Conservation (phyloP, 2,113 vertebrate genomes). For the Sphyrna mokarran region DNA sequence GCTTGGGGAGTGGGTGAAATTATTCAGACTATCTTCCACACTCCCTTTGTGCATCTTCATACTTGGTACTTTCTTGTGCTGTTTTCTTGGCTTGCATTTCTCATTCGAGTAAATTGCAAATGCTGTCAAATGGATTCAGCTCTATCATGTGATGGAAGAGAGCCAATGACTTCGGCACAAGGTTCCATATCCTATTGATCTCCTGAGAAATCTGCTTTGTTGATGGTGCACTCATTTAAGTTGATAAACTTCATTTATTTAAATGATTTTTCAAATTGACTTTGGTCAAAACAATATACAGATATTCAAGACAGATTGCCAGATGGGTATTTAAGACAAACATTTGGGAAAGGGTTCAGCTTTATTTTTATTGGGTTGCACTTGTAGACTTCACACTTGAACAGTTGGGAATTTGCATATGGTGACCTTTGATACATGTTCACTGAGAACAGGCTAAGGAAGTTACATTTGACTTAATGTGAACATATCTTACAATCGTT, state of each 20-base stretch:
- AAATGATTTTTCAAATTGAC: neutral
- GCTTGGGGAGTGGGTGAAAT: neutral
- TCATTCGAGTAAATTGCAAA: neutral
- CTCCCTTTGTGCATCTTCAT: neutral
- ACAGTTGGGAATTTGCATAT: slow-evolving; percentile 14
- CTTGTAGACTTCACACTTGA: neutral
- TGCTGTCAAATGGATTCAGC: neutral
- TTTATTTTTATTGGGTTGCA: neutral
- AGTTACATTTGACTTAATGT: neutral
- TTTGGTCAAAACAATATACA: neutral
- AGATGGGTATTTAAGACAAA: neutral
- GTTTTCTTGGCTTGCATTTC: neutral
- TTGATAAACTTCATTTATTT: slow-evolving; percentile 20
- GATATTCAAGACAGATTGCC: neutral
- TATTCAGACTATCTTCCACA: neutral
- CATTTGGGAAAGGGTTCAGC: neutral
- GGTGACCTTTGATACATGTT: slow-evolving; percentile 23
- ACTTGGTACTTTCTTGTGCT: neutral
- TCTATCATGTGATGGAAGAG: neutral
- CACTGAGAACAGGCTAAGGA: neutral
- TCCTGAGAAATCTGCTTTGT: neutral
- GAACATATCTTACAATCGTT: neutral
- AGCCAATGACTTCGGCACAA: neutral
- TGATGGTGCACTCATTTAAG: neutral
- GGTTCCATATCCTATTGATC: neutral